These are phyloP conservation scores for Listronotus oregonensis DNA, from an alignment of 1,140 invertebrate genomes.

Conservation along the genomic window DNA sequence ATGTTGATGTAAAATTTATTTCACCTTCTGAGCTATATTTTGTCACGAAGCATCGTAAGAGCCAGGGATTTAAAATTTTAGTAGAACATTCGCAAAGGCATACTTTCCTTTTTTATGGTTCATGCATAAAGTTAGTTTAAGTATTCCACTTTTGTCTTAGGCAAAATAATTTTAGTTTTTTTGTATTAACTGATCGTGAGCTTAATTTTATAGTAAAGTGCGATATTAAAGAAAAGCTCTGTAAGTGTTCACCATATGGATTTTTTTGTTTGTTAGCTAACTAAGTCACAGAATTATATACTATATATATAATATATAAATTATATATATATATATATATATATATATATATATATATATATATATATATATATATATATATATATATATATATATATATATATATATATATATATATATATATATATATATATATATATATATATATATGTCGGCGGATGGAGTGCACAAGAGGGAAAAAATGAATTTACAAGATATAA, in stretches of 20 bases:
- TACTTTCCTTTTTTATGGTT: conserved; percentile 20
- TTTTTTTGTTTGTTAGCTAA: too few relatives aligned
- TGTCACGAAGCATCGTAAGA: conserved; percentile 27
- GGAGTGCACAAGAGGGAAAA: too few relatives aligned
- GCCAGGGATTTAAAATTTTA: conserved; percentile 20
- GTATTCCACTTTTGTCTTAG: conserved; percentile 16
- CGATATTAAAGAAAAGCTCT: too few relatives aligned
- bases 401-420: conserved; percentile 16
- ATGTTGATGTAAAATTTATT: conserved; percentile 24
- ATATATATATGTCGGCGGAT: too few relatives aligned
- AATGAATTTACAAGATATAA: too few relatives aligned
- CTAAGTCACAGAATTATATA: too few relatives aligned
- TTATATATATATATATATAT: conserved; percentile 17
- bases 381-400: conserved; percentile 14
- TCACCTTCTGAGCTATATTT: conserved; percentile 13
- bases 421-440: conserved; percentile 19
- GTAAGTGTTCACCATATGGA: too few relatives aligned
- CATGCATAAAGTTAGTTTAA: conserved; percentile 16
- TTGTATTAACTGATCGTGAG: too few relatives aligned
- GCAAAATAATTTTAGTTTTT: conserved; percentile 1
- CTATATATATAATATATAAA: too few relatives aligned
- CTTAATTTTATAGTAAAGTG: too few relatives aligned
- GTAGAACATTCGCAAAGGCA: conserved; percentile 18
- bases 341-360: conserved; percentile 17
- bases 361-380: conserved; percentile 16